Evolutionary conservation across 2,888 invertebrate genomes (phyloP).

Genomic region (Camponotus fellah): DNA sequence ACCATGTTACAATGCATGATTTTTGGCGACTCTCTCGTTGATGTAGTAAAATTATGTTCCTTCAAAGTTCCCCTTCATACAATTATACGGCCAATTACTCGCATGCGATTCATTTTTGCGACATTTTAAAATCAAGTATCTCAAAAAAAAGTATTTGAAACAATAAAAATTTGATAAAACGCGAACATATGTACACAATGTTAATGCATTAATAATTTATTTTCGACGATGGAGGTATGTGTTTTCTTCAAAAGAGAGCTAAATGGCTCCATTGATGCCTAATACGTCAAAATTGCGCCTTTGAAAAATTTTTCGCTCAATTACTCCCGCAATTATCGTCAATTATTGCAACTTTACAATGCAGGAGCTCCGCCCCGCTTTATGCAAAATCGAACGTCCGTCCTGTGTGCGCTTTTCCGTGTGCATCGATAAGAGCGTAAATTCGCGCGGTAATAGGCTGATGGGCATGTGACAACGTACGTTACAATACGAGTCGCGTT

Average conservation of each 20-base stretch:
- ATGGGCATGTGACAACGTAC: background rate
- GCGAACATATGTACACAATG: background rate
- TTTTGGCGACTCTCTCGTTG: background rate
- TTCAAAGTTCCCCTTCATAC: background rate
- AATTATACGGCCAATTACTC: constrained; percentile 32
- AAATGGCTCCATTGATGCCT: constrained; percentile 21
- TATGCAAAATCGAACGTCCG: constrained; percentile 31
- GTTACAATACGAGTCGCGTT: constrained; percentile 9
- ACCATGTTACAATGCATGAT: constrained; percentile 4
- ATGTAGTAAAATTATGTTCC: constrained; percentile 27
- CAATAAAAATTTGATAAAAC: background rate
- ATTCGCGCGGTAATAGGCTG: constrained; percentile 44
- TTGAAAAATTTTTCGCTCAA: constrained; percentile 44
- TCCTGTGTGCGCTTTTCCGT: background rate
- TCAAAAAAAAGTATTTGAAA: background rate
- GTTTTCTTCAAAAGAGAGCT: constrained; percentile 6
- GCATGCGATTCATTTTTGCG: background rate
- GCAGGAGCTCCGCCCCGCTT: background rate
- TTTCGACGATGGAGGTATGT: background rate
- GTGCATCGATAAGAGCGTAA: constrained; percentile 42
- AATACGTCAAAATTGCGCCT: constrained; percentile 30
- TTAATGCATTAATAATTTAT: constrained; percentile 4
- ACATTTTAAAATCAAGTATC: background rate
- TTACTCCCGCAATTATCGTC: constrained; percentile 45
- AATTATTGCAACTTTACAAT: constrained; percentile 42